These are phyloP conservation scores for Remorina albescens DNA, from an alignment of 2,797 vertebrate species.

Conservation along the genomic window DNA sequence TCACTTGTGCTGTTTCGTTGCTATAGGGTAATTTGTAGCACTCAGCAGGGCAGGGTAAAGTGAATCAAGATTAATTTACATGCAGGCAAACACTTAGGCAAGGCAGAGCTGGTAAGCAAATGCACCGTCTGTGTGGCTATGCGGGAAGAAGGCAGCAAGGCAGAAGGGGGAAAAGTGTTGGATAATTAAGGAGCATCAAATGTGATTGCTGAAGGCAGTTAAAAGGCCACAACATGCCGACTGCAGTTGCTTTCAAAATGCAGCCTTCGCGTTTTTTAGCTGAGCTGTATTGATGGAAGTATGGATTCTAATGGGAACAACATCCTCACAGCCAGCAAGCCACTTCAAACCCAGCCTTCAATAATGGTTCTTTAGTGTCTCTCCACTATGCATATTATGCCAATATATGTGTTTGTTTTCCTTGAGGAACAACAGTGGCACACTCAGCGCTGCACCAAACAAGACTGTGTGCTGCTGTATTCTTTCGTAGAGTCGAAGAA, in stretches of 20 bases:
- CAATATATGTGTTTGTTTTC: constrained; percentile 65
- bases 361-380: constrained; percentile 65
- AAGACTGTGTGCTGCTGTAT: constrained; percentile 1
- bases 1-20: constrained; percentile 97
- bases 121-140: constrained; percentile 95
- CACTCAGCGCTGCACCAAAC: constrained; percentile 18
- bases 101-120: constrained; percentile 97
- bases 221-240: constrained; percentile 87
- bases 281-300: constrained; percentile 52
- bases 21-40: constrained; percentile 99
- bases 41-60: constrained; percentile 99
- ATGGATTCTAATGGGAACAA: constrained; percentile 55
- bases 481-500: constrained; percentile 14
- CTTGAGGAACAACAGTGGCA: constrained; percentile 43
- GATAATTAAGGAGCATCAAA: constrained; percentile 98
- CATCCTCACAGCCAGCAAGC: constrained; percentile 64
- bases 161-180: constrained; percentile 74
- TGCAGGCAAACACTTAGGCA: constrained; percentile 98
- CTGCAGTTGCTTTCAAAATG: constrained; percentile 87
- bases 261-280: constrained; percentile 63
- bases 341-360: constrained; percentile 55
- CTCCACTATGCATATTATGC: constrained; percentile 54
- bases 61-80: constrained; percentile 99
- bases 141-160: constrained; percentile 86
- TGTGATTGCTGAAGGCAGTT: constrained; percentile 94